A percentile compares a stretch with the other conserved stretches of the same genome.
Evolutionary conservation across 2,888 invertebrate genomes (phyloP).

Genomic region (Tinea semifulvella): DNA sequence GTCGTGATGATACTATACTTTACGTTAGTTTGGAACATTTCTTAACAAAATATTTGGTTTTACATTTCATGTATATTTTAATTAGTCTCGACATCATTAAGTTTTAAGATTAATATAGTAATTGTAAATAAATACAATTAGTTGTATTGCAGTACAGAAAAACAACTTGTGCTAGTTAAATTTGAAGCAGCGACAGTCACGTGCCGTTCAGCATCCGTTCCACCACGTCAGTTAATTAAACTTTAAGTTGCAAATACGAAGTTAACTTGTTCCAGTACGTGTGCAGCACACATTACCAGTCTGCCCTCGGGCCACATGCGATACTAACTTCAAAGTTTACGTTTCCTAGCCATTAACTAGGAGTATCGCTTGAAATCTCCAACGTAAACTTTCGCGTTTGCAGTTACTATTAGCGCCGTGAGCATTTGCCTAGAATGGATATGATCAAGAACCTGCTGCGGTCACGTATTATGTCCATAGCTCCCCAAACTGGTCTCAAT

Average conservation of each 20-base stretch:
- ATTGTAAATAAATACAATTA: no score
- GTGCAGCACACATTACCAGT: conserved; percentile 21
- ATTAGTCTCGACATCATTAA: no score
- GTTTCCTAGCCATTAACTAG: conserved; percentile 11
- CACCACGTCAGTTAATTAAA: conserved; percentile 16
- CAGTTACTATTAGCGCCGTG: conserved; percentile 21
- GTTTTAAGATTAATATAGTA: no score
- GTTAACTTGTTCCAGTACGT: conserved; percentile 26
- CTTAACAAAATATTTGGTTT: no score
- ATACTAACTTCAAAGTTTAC: conserved; percentile 8
- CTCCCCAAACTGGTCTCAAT: conserved; percentile 55
- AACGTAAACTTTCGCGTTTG: conserved; percentile 34
- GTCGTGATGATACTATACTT: no score
- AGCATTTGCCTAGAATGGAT: conserved; percentile 43
- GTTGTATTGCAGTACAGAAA: no score
- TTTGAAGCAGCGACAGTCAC: conserved; percentile 25
- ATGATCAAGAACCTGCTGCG: conserved; percentile 47
- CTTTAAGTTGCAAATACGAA: conserved; percentile 17
- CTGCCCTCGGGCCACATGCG: neutral
- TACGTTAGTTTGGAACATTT: no score
- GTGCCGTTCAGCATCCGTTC: conserved; percentile 27
- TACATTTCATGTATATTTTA: no score
- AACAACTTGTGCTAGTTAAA: conserved; percentile 13
- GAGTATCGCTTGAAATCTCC: conserved; percentile 14
- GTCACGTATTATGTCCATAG: conserved; percentile 48